Evolutionary conservation across 1,140 invertebrate genomes (phyloP).

Genomic region (Chrysopa pallens): DNA sequence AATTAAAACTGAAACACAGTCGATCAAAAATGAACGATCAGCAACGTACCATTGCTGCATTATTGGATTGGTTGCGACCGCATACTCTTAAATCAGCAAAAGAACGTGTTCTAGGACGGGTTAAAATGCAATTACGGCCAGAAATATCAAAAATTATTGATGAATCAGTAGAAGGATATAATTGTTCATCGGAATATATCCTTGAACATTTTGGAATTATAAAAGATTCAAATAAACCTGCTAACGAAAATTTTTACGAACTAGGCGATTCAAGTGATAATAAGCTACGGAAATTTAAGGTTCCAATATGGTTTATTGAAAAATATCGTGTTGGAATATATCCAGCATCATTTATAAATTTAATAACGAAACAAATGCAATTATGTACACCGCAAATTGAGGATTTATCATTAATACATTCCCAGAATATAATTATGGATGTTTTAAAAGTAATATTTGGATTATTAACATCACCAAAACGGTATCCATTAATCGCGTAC

Average conservation of each 20-base stretch:
- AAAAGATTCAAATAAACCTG: slow-evolving; percentile 1
- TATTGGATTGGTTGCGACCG: slow-evolving; percentile 54
- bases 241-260: slow-evolving; percentile 7
- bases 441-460: slow-evolving; percentile 48
- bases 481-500: slow-evolving; percentile 20
- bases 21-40: slow-evolving; percentile 34
- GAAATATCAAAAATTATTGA: slow-evolving; percentile 35
- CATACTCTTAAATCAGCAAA: slow-evolving; percentile 49
- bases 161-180: slow-evolving; percentile 40
- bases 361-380: slow-evolving; percentile 39
- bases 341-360: slow-evolving; percentile 44
- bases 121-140: slow-evolving; percentile 31
- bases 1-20: slow-evolving; percentile 40
- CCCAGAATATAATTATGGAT: slow-evolving; percentile 36
- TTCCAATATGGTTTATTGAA: slow-evolving; percentile 47
- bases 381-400: slow-evolving; percentile 58
- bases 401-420: slow-evolving; percentile 34
- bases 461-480: slow-evolving; percentile 29
- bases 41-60: slow-evolving; percentile 38
- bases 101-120: slow-evolving; percentile 36
- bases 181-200: slow-evolving; percentile 18
- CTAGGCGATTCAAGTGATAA: slow-evolving; percentile 4
- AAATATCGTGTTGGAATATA: slow-evolving; percentile 30
- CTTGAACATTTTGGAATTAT: slow-evolving; percentile 31
- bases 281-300: slow-evolving; percentile 8